Conservation (phyloP, 2,797 vertebrate species). For the Poecilia picta region DNA sequence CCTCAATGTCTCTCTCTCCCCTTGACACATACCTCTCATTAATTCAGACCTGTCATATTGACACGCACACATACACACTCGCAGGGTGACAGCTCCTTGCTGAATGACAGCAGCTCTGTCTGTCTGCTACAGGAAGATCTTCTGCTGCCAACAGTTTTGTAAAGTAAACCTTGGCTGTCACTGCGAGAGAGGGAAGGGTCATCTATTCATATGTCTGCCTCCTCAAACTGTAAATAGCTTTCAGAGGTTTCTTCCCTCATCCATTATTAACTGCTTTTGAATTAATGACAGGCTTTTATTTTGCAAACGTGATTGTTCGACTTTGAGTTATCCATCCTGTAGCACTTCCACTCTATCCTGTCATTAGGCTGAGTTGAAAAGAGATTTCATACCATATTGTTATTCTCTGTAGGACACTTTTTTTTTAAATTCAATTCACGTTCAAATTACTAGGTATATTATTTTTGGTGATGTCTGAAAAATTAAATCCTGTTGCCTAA, state of each 20-base stretch:
- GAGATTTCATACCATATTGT: background rate
- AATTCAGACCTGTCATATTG: constrained; percentile 76
- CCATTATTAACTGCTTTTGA: constrained; percentile 76
- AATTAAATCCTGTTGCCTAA: background rate
- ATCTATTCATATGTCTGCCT: constrained; percentile 74
- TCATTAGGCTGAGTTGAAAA: constrained; percentile 28
- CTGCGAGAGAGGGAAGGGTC: constrained; percentile 70
- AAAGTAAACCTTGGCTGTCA: constrained; percentile 80
- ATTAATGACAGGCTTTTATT: constrained; percentile 73
- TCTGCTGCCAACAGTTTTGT: constrained; percentile 73
- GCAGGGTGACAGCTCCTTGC: constrained; percentile 70
- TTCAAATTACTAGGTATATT: background rate
- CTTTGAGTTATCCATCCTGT: constrained; percentile 39
- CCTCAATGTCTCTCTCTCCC: constrained; percentile 57
- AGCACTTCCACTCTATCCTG: constrained; percentile 16
- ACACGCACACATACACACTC: constrained; percentile 51
- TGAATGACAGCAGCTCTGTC: constrained; percentile 78
- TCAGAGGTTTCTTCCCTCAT: constrained; percentile 70
- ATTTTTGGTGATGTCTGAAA: background rate
- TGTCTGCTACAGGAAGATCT: constrained; percentile 79
- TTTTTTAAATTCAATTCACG: background rate
- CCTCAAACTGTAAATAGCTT: constrained; percentile 76
- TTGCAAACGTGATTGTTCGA: constrained; percentile 52
- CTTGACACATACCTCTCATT: constrained; percentile 76
- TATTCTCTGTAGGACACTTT: background rate